Evolutionary conservation across 2,113 vertebrate species (phyloP).

Genomic region (Casuarius casuarius): DNA sequence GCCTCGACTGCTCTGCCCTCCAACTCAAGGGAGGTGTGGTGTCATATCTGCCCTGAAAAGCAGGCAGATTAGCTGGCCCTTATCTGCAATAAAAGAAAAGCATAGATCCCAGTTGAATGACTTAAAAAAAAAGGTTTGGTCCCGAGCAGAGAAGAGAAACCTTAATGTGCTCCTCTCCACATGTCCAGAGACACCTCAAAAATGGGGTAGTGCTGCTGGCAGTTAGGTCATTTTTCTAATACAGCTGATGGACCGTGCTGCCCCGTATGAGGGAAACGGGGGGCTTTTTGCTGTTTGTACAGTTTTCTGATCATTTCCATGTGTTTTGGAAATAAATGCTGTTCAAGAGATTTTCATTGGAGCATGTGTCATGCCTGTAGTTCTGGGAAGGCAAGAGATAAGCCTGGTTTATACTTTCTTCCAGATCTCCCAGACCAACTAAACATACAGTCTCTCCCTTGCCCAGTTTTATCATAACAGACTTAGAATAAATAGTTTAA

Average conservation of each 20-base stretch:
- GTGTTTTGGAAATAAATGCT: background rate
- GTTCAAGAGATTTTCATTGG: background rate
- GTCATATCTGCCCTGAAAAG: rapidly evolving
- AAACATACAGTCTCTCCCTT: background rate
- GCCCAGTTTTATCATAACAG: background rate
- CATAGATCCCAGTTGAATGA: background rate
- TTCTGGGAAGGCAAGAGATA: background rate
- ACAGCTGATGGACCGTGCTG: background rate
- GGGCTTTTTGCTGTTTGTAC: background rate
- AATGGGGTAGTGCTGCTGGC: background rate
- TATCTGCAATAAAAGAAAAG: background rate
- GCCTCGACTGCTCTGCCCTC: background rate
- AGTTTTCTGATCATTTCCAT: background rate
- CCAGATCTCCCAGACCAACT: background rate
- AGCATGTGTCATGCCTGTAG: background rate
- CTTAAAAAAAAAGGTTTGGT: background rate
- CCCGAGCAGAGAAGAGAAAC: background rate
- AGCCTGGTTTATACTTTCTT: background rate
- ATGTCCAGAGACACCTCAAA: background rate
- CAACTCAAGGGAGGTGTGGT: background rate
- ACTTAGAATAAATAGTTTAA: background rate
- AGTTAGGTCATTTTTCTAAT: background rate
- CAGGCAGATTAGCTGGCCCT: background rate
- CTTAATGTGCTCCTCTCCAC: rapidly evolving
- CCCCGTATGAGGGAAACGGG: background rate